These are phyloP conservation scores for Lottia gigantea DNA, from an alignment of 2,888 invertebrate genomes.

Conservation along the genomic window DNA sequence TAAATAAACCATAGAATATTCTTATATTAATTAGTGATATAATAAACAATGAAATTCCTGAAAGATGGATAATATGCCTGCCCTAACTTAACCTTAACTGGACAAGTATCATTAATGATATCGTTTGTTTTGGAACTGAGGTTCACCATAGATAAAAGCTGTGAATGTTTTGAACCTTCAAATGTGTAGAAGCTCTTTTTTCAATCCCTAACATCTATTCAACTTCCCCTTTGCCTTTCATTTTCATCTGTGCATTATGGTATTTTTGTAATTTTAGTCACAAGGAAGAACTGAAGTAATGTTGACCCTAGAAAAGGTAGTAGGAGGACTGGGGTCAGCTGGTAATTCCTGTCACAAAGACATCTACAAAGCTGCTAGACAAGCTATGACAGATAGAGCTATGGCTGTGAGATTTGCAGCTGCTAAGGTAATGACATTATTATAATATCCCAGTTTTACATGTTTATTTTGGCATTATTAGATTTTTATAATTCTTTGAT, in stretches of 20 bases:
- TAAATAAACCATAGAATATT: too few relatives aligned
- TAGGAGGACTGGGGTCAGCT: conserved; percentile 92
- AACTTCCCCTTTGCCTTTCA: not conserved
- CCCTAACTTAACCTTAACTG: too few relatives aligned
- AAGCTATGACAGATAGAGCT: conserved; percentile 89
- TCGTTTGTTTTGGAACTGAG: too few relatives aligned
- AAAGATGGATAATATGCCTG: too few relatives aligned
- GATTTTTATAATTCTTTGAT: too few relatives aligned
- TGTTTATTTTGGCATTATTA: too few relatives aligned
- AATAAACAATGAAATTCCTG: too few relatives aligned
- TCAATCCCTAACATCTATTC: not conserved
- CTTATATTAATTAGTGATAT: too few relatives aligned
- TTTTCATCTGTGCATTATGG: not conserved
- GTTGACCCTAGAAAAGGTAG: conserved; percentile 93
- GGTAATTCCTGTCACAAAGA: conserved; percentile 76
- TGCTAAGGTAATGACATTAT: conserved; percentile 75
- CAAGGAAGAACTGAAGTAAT: conserved; percentile 97
- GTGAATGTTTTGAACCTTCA: too few relatives aligned
- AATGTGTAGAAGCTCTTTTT: too few relatives aligned
- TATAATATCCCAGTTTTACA: not conserved
- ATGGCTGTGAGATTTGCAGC: conserved; percentile 94
- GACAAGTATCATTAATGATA: too few relatives aligned
- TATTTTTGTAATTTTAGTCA: conserved; percentile 72
- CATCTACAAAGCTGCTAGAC: conserved; percentile 78
- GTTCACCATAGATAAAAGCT: too few relatives aligned